These are phyloP conservation scores for Aphaenogaster floridana DNA, from an alignment of 1,140 invertebrate species.

Conservation along the genomic window DNA sequence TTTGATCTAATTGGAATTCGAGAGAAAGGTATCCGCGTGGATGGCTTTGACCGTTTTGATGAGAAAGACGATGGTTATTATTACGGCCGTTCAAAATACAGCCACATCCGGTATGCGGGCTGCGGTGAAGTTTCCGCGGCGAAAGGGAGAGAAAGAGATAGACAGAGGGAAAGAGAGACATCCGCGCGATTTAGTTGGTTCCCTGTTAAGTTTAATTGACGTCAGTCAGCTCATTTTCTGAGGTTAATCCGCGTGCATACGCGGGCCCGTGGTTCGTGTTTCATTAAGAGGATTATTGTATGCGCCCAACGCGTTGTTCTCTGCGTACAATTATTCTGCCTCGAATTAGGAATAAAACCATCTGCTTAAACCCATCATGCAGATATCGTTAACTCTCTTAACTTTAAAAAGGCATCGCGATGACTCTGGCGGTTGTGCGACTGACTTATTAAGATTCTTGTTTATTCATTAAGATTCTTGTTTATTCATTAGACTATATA, in stretches of 20 bases:
- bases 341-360: slow-evolving; percentile 25
- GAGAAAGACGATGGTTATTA: slow-evolving; percentile 29
- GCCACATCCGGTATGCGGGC: slow-evolving; percentile 31
- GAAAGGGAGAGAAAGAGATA: neutral
- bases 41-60: slow-evolving; percentile 19
- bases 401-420: neutral
- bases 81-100: slow-evolving; percentile 29
- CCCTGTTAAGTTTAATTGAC: slow-evolving; percentile 63
- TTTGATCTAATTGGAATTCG: slow-evolving; percentile 54
- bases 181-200: slow-evolving; percentile 35
- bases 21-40: slow-evolving; percentile 17
- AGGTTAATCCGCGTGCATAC: slow-evolving; percentile 48
- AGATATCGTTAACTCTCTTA: neutral
- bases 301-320: slow-evolving; percentile 7
- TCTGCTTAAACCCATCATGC: neutral
- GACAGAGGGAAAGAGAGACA: neutral
- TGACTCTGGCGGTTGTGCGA: too few relatives aligned
- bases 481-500: too few relatives aligned
- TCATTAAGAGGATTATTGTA: slow-evolving; percentile 60
- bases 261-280: slow-evolving; percentile 48
- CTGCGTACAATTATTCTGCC: neutral
- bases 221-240: slow-evolving; percentile 62
- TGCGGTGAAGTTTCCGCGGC: neutral
- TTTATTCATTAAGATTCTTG: too few relatives aligned
- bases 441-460: too few relatives aligned